Conservation (phyloP, 2,797 vertebrate species). For the Gephyroberyx darwinii region DNA sequence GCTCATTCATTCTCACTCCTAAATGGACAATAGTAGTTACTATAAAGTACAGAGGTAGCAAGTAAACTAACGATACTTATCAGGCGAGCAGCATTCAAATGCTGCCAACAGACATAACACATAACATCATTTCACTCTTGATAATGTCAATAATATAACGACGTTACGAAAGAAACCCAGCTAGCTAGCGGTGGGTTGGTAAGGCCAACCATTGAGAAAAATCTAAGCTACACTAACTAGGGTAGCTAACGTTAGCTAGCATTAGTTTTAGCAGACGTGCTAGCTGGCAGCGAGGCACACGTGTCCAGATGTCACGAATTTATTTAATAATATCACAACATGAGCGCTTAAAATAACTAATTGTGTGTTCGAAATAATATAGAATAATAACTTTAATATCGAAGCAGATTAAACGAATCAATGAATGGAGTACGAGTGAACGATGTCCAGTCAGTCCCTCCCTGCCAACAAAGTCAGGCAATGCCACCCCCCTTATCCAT, state of each 20-base stretch:
- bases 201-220: background rate
- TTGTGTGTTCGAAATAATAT: background rate
- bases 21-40: no score
- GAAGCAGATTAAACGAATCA: constrained; percentile 14
- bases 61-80: background rate
- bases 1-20: background rate
- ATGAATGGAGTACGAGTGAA: constrained; percentile 64
- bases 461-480: constrained; percentile 74
- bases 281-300: constrained; percentile 77
- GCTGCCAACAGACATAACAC: no score
- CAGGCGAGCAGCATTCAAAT: background rate
- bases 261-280: constrained; percentile 57
- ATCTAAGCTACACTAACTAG: background rate
- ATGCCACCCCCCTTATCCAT: constrained; percentile 56
- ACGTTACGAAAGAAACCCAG: background rate
- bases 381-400: background rate
- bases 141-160: no score
- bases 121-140: no score
- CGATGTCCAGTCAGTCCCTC: constrained; percentile 66
- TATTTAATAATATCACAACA: background rate
- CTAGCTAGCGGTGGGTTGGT: accelerated
- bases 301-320: constrained; percentile 69
- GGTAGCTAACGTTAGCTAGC: constrained; percentile 45
- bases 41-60: background rate
- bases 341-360: background rate